Base-by-base conservation (phyloP, 2,888 invertebrate species). In the Rhagium mordax region DNA sequence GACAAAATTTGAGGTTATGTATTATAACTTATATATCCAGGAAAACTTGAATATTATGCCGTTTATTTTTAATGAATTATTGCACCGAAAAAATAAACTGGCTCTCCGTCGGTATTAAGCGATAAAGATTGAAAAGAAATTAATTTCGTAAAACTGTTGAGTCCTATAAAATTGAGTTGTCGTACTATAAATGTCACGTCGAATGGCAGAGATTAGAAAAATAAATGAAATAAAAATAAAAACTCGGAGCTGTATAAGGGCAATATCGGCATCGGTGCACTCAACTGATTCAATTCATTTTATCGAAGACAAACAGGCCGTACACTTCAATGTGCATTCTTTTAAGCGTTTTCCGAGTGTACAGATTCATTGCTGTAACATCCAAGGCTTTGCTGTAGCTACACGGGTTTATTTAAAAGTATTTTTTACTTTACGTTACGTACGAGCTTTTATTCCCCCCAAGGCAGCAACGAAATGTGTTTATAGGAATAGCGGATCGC, bases 241-340 rank as follows among this genome's bases (percentile, higher is more conserved):
- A 66, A 51, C 55, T 18, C 49, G 55, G n/a, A 27, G 41, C 27
- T 61, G 20, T 51, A 70, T 61, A 61, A 64, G 74, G 69, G 59
- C 71, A 74, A 74, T 72, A 74, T 69, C 69, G 74, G 59, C 68
- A 65, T 74, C 62, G 70, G 71, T 71, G 73, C 72, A 71, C 67
- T 73, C 73, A 68, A 74, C 62, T 76, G 76, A 72, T 74, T 75
- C 78, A 64, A 78, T 76, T 74, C 81, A 77, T 81, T 79, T 80
- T 80, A 81, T 81, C 81, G 80, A 79, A 80, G 80, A 81, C 80
- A 81, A 81, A 79, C 79, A 77, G 75, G 78, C 78, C 75, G 69
- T 59, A 68, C 68, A 48, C 67, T 57, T 33, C 57, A 47, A 41
- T 67, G 68, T 72, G 72, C 68, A 68, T 62, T 62, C 64, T 69